Base-by-base conservation (phyloP, 2,888 invertebrate species). In the Lasioglossum figueresi region DNA sequence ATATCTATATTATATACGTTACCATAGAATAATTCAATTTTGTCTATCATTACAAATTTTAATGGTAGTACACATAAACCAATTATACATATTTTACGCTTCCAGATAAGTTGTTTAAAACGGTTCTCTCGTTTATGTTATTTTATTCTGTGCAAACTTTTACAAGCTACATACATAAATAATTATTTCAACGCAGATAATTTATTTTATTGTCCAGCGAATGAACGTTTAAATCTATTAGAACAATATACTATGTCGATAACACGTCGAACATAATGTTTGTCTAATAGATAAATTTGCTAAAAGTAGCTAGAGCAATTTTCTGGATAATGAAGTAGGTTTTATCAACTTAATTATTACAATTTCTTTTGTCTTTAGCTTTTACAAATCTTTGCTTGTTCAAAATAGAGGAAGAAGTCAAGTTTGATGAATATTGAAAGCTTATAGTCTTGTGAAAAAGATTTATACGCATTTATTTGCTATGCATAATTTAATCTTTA, bases 11-110 rank as follows among this genome's bases (percentile, higher is more conserved):
- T n/a, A 45, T 48, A 37, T 19, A 34, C 12, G 23, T 68, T 77
- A 70, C 5, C 31, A n/a, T 56, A 4, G 74, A 66, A 19, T 74
- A 23, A 66, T 31, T 27, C 52, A 48, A 52, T 37, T 48, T 37
- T 48, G 34, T 34, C 34, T 73, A 40, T n/a, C 14, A 27, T 71
- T 59, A 79, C 43, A 2, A 52, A 72, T 56, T 76, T 80, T 52
- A 82, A 56, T 40, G 14, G 52, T 66, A 75, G 48, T 77, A 43
- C 48, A 70, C 27, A 40, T 59, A 72, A 77, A 78, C 27, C 59
- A 77, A 48, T 77, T 78, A 82, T 76, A 72, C 56, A 78, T 84
- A 77, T 68, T 71, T 52, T 40, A 63, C 45, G 70, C 16, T 78
- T 40, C 31, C 2, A 45, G 73, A 45, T 5, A 56, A 52, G n/a